Evolutionary conservation across 2,888 invertebrate genomes (phyloP).

Genomic region (Tholera decimalis): DNA sequence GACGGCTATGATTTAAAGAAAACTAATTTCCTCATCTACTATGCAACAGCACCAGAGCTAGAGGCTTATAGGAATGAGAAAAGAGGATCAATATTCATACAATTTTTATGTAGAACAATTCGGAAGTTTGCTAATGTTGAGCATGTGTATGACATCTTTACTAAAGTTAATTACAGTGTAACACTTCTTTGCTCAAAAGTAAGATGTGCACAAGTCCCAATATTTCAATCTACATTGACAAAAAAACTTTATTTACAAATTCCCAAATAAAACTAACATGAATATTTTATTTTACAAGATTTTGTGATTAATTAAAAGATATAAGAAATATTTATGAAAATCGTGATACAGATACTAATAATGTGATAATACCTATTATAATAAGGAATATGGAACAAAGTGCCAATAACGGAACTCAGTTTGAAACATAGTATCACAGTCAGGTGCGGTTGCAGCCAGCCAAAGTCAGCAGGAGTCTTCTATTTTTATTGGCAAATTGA

Average conservation of each 20-base stretch:
- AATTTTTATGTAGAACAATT: slow-evolving; percentile 78
- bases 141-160: slow-evolving; percentile 83
- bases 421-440: too few species aligned
- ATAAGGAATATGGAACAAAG: too few species aligned
- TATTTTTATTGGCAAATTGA: too few species aligned
- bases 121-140: slow-evolving; percentile 72
- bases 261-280: slow-evolving; percentile 33
- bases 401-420: too few species aligned
- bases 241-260: slow-evolving; percentile 83
- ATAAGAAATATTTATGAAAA: too few species aligned
- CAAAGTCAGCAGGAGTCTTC: too few species aligned
- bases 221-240: slow-evolving; percentile 79
- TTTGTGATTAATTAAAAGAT: too few species aligned
- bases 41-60: slow-evolving; percentile 86
- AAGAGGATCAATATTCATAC: slow-evolving; percentile 85
- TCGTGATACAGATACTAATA: too few species aligned
- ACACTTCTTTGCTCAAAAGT: slow-evolving; percentile 71
- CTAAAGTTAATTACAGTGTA: slow-evolving; percentile 79
- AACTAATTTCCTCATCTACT: slow-evolving; percentile 83
- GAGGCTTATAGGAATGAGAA: slow-evolving; percentile 82
- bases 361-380: too few species aligned
- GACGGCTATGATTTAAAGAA: slow-evolving; percentile 74
- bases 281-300: neutral
- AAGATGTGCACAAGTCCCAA: slow-evolving; percentile 79
- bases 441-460: too few species aligned